Evolutionary conservation across 2,888 invertebrate species (phyloP).

Genomic region (Tinea pellionella): DNA sequence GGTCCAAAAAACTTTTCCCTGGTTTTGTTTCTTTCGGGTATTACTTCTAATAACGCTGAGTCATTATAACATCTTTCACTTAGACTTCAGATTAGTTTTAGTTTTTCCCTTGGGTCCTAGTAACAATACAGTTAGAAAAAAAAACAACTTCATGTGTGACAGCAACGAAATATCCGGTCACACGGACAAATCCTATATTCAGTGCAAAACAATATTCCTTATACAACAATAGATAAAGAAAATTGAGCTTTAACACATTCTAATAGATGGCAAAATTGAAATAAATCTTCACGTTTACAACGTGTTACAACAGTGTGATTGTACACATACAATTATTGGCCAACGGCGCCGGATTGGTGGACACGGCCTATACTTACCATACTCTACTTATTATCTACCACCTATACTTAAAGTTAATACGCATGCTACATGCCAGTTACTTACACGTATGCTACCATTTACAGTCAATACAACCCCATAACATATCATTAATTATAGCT

Average conservation of each 20-base stretch:
- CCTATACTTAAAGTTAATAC: slow-evolving; percentile 2
- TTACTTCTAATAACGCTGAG: neutral
- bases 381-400: slow-evolving; percentile 15
- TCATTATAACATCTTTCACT: neutral
- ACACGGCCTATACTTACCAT: slow-evolving; percentile 17
- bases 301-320: neutral
- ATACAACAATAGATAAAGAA: neutral
- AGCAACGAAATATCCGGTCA: slow-evolving; percentile 41
- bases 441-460: neutral
- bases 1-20: too few relatives aligned
- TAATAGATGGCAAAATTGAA: neutral
- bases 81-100: neutral
- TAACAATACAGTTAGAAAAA: neutral
- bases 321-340: slow-evolving; percentile 12
- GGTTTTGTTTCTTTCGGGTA: too few relatives aligned
- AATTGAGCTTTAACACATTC: neutral
- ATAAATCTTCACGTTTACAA: neutral
- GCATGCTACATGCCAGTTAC: neutral
- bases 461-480: neutral
- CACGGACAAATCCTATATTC: slow-evolving; percentile 22
- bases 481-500: slow-evolving; percentile 3
- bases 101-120: neutral
- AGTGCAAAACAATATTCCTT: neutral
- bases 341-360: slow-evolving; percentile 18
- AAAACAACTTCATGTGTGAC: slow-evolving; percentile 27